Percentiles rank a stretch among this genome's conserved stretches.
Evolutionary conservation across 1,140 invertebrate genomes (phyloP).

Genomic region (Aleiodes sp.): DNA sequence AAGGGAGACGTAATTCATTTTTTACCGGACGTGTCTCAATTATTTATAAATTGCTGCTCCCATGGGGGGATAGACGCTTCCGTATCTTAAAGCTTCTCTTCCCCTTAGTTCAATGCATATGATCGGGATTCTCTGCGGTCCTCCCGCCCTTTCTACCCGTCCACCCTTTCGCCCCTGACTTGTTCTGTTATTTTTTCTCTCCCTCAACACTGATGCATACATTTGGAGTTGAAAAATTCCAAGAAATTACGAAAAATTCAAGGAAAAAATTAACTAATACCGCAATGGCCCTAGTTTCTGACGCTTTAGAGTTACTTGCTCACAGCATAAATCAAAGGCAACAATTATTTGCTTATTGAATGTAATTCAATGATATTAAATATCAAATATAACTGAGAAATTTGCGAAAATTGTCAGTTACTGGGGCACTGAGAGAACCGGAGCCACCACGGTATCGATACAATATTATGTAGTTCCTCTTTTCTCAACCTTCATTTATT

Average conservation of each 20-base stretch:
- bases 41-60: slow-evolving; percentile 68
- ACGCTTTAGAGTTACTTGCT: no score
- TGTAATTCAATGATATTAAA: no score
- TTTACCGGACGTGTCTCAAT: slow-evolving; percentile 67
- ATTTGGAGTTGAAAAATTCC: neutral
- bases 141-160: neutral
- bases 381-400: no score
- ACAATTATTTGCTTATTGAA: no score
- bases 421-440: no score
- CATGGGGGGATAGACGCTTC: slow-evolving; percentile 40
- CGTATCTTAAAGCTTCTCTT: neutral
- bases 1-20: slow-evolving; percentile 67
- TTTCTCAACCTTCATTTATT: neutral
- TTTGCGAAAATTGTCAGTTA: no score
- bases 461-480: neutral
- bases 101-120: slow-evolving; percentile 8
- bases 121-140: neutral
- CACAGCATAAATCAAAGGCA: no score
- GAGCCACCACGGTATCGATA: no score
- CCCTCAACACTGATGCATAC: no score
- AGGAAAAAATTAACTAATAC: no score
- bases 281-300: no score
- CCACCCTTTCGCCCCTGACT: neutral
- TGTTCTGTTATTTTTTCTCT: neutral
- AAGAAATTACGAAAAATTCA: neutral